Percentiles rank a stretch among this genome's conserved stretches.
Evolutionary conservation across 2,797 vertebrate genomes (phyloP).

Genomic region (Danio choprae): DNA sequence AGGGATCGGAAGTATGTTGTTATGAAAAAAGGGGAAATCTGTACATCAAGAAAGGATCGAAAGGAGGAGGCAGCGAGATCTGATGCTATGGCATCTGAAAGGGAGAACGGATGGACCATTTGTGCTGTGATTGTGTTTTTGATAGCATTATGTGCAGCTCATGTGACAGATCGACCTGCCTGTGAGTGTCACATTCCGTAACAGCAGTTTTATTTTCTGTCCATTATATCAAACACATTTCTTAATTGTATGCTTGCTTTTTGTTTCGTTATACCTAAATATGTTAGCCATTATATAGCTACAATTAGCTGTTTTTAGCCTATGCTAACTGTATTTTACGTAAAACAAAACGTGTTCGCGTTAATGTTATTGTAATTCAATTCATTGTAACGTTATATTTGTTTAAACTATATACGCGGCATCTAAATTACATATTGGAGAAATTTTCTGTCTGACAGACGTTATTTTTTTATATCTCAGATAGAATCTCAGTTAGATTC

Average conservation of each 20-base stretch:
- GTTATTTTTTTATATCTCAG: background rate
- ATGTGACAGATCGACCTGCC: slow-evolving; percentile 66
- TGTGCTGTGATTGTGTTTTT: slow-evolving; percentile 57
- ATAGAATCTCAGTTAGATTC: background rate
- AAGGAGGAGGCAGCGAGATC: background rate
- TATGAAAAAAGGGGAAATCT: slow-evolving; percentile 66
- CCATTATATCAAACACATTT: background rate
- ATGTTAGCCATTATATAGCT: background rate
- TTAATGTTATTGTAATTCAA: background rate
- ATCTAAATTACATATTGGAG: background rate
- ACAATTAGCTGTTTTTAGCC: slow-evolving; percentile 36
- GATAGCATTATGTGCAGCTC: slow-evolving; percentile 66
- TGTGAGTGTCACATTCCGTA: slow-evolving; percentile 68
- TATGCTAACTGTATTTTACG: slow-evolving; percentile 6
- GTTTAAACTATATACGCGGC: background rate
- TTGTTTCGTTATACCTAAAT: background rate
- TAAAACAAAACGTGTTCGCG: background rate
- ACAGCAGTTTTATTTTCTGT: background rate
- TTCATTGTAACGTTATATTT: background rate
- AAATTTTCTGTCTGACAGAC: background rate
- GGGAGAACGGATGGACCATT: background rate
- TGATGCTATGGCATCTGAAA: slow-evolving; percentile 56
- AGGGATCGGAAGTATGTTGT: slow-evolving; percentile 61
- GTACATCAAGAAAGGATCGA: background rate
- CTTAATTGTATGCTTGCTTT: background rate